Evolutionary conservation across 2,113 vertebrate species (phyloP), one percentile per base, ranked within the genome.

Genomic region (Sminthopsis crassicaudata): DNA sequence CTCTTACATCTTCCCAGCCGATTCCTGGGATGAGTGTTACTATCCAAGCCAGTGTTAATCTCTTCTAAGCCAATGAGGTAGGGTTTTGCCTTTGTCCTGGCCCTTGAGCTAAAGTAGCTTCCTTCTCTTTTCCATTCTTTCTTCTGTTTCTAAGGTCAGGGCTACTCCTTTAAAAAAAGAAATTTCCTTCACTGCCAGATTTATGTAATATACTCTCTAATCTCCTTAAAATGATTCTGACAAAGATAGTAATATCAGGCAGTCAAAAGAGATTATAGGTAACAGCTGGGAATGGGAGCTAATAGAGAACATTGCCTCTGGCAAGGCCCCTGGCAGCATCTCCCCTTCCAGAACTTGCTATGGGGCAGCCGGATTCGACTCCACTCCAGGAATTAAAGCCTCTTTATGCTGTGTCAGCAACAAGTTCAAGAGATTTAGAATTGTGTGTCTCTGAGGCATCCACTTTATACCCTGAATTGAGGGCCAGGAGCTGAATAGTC

Each of bases 221-320:
- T 84, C 67, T 84, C 67, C n/a, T 42, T 84, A 84, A 42, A 84
- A 84, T 84, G 67, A 84, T 84, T 84, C 42, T 84, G 67, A 84
- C 67, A 42, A 42, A 84, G 67, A 84, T 84, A 84, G 67, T 84
- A 42, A 84, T 84, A 84, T 84, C 36, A 84, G 67, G n/a, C 67
- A 84, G 36, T 84, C 67, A 84, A 84, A 84, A 84, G n/a, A 84
- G 67, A 84, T 84, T 84, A 84, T 84, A 84, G n/a, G 67, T n/a
- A 84, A 42, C 67, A 84, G 67, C 67, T 84, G n/a, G 67, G 67
- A n/a, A 42, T 84, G 67, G 67, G n/a, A 84, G n/a, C n/a, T 42
- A 84, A 42, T 42, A 42, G 67, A 84, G 36, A 84, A 23, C 67
- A 84, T 42, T 84, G 67, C 67, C 67, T 84, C 67, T 84, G 67